These are phyloP conservation scores for Dascyllus trimaculatus DNA, from an alignment of 2,113 vertebrate species.

Conservation along the genomic window DNA sequence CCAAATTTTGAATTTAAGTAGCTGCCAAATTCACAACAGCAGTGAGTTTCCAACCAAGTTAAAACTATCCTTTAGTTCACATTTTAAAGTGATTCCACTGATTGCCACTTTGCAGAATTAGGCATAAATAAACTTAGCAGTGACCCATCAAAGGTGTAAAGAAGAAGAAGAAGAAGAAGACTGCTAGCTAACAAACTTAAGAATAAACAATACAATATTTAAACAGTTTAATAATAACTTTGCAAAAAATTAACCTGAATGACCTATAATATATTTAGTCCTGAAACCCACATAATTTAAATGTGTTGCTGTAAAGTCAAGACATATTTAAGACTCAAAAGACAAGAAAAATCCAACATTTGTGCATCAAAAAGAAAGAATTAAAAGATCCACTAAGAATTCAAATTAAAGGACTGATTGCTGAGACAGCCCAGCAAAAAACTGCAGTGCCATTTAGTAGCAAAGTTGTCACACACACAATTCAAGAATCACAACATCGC, in stretches of 20 bases:
- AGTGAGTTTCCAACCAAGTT: too few relatives aligned
- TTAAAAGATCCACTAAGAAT: conserved; percentile 17
- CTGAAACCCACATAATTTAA: not conserved
- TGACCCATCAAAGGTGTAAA: not conserved
- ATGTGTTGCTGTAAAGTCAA: not conserved
- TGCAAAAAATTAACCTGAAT: not conserved
- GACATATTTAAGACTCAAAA: not conserved
- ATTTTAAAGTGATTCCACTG: not conserved
- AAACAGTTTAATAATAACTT: not conserved
- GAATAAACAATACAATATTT: not conserved
- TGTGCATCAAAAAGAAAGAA: conserved; percentile 31
- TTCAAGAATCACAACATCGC: not conserved
- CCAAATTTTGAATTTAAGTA: too few relatives aligned
- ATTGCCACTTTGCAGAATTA: not conserved
- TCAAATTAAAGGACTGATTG: conserved; percentile 11
- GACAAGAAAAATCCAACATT: not conserved
- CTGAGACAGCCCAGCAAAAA: not conserved
- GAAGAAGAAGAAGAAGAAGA: not conserved
- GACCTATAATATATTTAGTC: not conserved
- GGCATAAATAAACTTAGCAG: not conserved
- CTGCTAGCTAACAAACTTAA: not conserved
- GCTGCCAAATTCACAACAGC: too few relatives aligned
- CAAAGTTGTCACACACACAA: not conserved
- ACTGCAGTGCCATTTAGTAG: not conserved
- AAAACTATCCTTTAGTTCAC: too few relatives aligned